phyloP scores from a whole-genome alignment of 2,888 invertebrate species.

The Aporophyla lueneburgensis region DNA sequence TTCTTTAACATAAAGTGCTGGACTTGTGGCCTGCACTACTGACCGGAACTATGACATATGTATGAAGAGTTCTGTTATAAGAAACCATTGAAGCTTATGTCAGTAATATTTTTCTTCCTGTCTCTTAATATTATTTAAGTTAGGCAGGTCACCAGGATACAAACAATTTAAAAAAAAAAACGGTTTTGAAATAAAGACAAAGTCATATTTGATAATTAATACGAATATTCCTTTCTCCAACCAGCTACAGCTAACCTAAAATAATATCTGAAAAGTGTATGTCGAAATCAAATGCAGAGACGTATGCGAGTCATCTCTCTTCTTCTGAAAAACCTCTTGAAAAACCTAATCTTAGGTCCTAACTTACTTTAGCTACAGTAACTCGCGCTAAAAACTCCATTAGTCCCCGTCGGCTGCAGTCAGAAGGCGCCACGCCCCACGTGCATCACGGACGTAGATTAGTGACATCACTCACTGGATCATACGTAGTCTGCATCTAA shows the following conservation, averaged over 20 bases:
- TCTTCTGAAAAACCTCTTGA: constrained; percentile 12
- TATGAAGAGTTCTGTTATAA: background rate
- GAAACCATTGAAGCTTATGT: background rate
- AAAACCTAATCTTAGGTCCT: constrained; percentile 7
- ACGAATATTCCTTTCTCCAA: background rate
- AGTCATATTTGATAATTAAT: background rate
- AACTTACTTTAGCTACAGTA: constrained; percentile 5
- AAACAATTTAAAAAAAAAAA: background rate
- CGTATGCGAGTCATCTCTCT: constrained; percentile 7
- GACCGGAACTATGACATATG: constrained; percentile 1
- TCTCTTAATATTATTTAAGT: background rate
- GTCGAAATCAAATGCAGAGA: background rate
- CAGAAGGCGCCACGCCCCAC: constrained; percentile 15
- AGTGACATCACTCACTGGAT: constrained; percentile 32
- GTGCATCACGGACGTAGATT: constrained; percentile 34
- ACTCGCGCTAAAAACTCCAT: constrained; percentile 37
- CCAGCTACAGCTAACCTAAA: too few species aligned
- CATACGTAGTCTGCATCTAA: constrained; percentile 4
- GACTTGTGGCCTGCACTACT: background rate
- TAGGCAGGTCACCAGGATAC: background rate
- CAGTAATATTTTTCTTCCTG: background rate
- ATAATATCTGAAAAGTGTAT: constrained; percentile 1
- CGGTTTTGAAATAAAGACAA: background rate
- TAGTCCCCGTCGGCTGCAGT: constrained; percentile 48
- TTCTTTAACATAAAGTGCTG: constrained; percentile 5